Percentiles rank a stretch among this genome's conserved stretches.
Conservation (phyloP, 2,888 invertebrate species). For the Nemapogon koenigi region DNA sequence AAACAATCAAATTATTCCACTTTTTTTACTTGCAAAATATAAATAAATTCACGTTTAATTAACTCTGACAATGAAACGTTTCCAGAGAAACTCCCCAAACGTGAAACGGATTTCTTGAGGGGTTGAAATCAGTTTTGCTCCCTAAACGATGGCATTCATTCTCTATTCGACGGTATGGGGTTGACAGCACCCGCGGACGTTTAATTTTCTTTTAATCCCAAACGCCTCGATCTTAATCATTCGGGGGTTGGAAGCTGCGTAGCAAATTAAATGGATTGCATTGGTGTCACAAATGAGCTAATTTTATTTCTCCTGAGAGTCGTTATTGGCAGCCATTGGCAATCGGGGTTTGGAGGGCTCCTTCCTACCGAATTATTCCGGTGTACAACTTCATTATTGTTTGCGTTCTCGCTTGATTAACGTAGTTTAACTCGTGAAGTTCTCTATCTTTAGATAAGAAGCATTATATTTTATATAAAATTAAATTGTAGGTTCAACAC, state of each 20-base stretch:
- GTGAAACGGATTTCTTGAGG: constrained; percentile 54
- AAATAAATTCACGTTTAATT: constrained; percentile 46
- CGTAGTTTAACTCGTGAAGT: constrained; percentile 4
- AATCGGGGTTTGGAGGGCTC: constrained; percentile 6
- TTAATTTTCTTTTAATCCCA: constrained; percentile 64
- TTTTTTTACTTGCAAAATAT: too few species aligned
- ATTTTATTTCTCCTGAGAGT: constrained; percentile 52
- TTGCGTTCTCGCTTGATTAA: constrained; percentile 9
- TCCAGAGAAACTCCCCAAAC: constrained; percentile 57
- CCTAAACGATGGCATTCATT: constrained; percentile 6
- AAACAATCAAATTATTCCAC: too few species aligned
- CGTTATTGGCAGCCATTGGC: constrained; percentile 7
- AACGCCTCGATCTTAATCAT: constrained; percentile 54
- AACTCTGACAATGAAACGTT: constrained; percentile 56
- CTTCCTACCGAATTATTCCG: constrained; percentile 5
- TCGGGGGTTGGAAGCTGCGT: constrained; percentile 44
- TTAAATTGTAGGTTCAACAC: too few species aligned
- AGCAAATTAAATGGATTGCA: constrained; percentile 61
- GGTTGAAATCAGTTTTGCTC: constrained; percentile 20
- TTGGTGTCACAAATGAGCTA: constrained; percentile 59
- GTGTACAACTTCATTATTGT: constrained; percentile 9
- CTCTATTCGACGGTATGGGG: constrained; percentile 25
- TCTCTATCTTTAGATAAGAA: too few species aligned
- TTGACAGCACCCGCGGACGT: constrained; percentile 49
- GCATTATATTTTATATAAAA: too few species aligned